phyloP scores from a whole-genome alignment of 2,113 vertebrate species.

The Eolophus roseicapilla region DNA sequence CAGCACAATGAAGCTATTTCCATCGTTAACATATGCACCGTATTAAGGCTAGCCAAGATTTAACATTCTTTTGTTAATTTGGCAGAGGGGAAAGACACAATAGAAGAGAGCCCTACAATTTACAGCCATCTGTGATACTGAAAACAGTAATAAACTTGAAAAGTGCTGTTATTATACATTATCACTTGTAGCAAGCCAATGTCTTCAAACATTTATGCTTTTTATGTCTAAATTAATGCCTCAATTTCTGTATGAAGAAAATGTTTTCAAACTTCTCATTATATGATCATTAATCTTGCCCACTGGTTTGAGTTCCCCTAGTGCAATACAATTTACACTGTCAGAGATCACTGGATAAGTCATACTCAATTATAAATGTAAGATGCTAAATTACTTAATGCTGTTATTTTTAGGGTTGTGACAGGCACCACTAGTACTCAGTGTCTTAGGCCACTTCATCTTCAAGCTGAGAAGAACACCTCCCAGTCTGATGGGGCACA shows the following conservation, averaged over 20 bases:
- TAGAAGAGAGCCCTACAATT: background rate
- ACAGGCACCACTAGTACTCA: background rate
- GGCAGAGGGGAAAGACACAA: background rate
- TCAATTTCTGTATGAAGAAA: background rate
- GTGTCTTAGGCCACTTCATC: background rate
- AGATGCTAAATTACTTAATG: background rate
- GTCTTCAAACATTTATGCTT: conserved; percentile 31
- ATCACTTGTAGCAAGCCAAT: background rate
- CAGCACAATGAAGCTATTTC: background rate
- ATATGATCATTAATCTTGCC: background rate
- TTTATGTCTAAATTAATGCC: background rate
- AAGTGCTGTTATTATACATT: background rate
- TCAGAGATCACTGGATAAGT: conserved; percentile 18
- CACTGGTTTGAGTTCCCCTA: background rate
- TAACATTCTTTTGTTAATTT: background rate
- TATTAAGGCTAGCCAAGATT: background rate
- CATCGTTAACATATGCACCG: background rate
- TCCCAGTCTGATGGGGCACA: background rate
- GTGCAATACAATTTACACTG: background rate
- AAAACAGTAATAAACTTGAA: conserved; percentile 12
- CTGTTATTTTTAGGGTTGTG: background rate
- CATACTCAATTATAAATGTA: background rate
- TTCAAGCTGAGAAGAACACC: background rate
- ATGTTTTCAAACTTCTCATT: background rate
- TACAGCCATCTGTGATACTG: background rate